Conservation (phyloP, 1,140 invertebrate species). For the Apocrypta bakeri region DNA sequence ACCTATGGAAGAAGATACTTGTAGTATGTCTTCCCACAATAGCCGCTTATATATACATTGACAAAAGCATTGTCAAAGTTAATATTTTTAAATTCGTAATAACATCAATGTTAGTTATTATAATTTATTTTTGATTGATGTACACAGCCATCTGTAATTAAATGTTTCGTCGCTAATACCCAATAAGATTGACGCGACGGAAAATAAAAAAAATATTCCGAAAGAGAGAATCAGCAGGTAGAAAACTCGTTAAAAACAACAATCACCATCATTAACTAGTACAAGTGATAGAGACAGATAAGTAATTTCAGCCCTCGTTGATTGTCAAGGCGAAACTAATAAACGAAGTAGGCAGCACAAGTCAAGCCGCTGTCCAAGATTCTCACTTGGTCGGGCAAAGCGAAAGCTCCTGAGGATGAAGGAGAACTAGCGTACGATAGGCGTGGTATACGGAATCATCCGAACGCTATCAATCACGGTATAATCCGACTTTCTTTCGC, state of each 20-base stretch:
- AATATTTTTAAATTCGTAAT: no score
- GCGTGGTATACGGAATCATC: background rate
- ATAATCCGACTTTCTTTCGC: slow-evolving; percentile 29
- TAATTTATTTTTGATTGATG: no score
- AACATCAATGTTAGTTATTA: no score
- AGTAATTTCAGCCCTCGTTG: background rate
- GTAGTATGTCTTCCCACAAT: no score
- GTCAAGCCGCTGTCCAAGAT: background rate
- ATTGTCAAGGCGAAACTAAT: slow-evolving; percentile 1
- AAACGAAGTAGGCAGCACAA: slow-evolving; percentile 1
- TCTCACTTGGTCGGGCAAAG: background rate
- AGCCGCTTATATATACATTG: no score
- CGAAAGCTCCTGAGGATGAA: background rate
- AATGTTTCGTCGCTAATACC: no score
- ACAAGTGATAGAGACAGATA: background rate
- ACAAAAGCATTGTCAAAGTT: no score
- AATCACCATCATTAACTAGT: background rate
- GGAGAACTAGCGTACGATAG: background rate
- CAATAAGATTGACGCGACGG: no score
- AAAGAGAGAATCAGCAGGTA: background rate
- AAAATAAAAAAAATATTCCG: no score
- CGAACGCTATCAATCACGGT: slow-evolving; percentile 33
- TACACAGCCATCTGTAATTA: no score
- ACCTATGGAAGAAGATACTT: no score
- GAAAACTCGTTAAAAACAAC: background rate